A percentile compares a stretch with the other conserved stretches of the same genome.
Evolutionary conservation across 2,888 invertebrate genomes (phyloP).

Genomic region (Agonopterix arenella): DNA sequence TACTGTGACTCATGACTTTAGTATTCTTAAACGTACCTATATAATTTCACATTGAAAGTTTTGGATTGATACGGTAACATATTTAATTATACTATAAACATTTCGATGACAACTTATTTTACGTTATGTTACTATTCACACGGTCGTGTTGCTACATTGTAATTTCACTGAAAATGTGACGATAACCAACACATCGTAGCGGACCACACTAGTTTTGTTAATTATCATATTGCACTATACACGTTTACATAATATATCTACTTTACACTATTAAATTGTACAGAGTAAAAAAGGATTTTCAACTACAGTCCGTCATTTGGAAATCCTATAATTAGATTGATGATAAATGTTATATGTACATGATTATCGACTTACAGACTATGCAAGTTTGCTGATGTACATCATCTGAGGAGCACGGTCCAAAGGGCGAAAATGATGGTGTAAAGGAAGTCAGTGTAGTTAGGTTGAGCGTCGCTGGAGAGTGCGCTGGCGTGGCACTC

Average conservation of each 20-base stretch:
- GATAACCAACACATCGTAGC: not conserved
- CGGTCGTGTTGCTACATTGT: no score
- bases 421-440: slow-evolving; percentile 42
- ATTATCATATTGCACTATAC: slow-evolving; percentile 21
- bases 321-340: no score
- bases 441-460: slow-evolving; percentile 45
- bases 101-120: no score
- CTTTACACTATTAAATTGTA: slow-evolving; percentile 23
- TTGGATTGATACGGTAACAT: no score
- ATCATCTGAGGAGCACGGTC: slow-evolving; percentile 60
- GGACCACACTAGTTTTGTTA: slow-evolving; percentile 3
- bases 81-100: no score
- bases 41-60: no score
- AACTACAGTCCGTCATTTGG: no score
- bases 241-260: slow-evolving; percentile 29
- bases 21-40: not conserved
- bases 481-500: slow-evolving; percentile 92
- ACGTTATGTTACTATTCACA: no score
- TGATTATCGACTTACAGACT: slow-evolving; percentile 6
- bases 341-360: slow-evolving; percentile 13
- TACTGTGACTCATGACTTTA: not conserved
- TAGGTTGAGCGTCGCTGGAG: slow-evolving; percentile 78
- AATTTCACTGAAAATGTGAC: no score
- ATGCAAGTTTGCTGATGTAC: slow-evolving; percentile 13
- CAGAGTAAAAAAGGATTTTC: slow-evolving; percentile 32